Percentiles rank a stretch among this genome's conserved stretches.
These are phyloP conservation scores for Ranitomeya variabilis DNA, from an alignment of 2,113 vertebrate species.

Conservation along the genomic window DNA sequence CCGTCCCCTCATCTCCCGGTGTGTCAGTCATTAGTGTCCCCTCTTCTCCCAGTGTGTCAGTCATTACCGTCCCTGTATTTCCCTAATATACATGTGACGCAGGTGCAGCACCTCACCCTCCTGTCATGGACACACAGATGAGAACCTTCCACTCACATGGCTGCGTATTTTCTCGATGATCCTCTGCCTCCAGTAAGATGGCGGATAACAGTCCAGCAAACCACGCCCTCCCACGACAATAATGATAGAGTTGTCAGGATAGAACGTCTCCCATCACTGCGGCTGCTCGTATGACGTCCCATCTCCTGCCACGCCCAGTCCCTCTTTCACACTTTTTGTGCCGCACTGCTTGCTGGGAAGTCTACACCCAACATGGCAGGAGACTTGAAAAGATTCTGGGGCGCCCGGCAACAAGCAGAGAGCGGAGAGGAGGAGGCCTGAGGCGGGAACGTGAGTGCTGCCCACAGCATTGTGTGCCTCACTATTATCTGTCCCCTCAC, in stretches of 20 bases:
- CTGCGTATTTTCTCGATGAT: neutral
- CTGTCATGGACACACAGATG: neutral
- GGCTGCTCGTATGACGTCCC: conserved; percentile 10
- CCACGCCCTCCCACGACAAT: neutral
- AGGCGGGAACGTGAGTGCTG: neutral
- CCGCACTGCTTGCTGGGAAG: conserved; percentile 74
- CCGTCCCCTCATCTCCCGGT: neutral
- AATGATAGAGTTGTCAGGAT: neutral
- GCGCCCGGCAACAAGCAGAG: conserved; percentile 54
- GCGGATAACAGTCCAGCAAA: conserved; percentile 5
- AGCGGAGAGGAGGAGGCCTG: conserved; percentile 45
- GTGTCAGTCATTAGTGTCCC: too few relatives aligned
- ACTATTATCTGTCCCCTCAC: conserved; percentile 15
- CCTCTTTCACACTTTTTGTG: neutral
- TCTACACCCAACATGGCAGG: conserved; percentile 92
- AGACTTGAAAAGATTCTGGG: conserved; percentile 80
- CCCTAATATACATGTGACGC: too few relatives aligned
- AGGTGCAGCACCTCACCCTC: neutral
- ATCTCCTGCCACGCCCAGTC: conserved; percentile 3
- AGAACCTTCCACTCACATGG: neutral
- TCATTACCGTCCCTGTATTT: too few relatives aligned
- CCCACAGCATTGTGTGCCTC: neutral
- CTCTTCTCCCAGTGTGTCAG: too few relatives aligned
- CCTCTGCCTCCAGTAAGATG: conserved; percentile 45
- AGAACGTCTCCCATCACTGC: neutral